Evolutionary conservation across 2,113 vertebrate genomes (phyloP).

Genomic region (Falco punctatus): DNA sequence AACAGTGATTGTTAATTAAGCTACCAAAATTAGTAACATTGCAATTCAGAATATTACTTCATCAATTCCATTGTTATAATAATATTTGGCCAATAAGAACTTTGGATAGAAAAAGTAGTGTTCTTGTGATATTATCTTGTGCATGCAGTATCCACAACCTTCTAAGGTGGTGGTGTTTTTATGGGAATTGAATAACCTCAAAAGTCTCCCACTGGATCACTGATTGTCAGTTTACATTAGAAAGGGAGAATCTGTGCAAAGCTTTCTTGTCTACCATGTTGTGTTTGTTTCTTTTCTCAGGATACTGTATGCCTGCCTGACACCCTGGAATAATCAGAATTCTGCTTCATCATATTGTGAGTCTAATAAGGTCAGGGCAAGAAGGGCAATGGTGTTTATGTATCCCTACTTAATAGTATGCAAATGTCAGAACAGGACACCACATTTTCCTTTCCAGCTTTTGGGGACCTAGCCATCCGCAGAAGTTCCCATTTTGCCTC

Average conservation of each 20-base stretch:
- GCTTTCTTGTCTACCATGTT: neutral
- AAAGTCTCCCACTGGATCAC: neutral
- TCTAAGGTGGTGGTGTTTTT: neutral
- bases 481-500: neutral
- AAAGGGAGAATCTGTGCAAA: neutral
- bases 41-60: neutral
- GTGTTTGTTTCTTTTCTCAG: neutral
- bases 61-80: neutral
- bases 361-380: neutral
- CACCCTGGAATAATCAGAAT: neutral
- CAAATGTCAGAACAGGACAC: neutral
- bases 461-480: neutral
- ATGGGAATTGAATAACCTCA: neutral
- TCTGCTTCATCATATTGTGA: neutral
- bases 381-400: neutral
- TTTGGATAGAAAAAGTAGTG: neutral
- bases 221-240: neutral
- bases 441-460: neutral
- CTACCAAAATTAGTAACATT: neutral
- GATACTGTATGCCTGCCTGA: neutral
- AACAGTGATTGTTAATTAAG: conserved; percentile 34
- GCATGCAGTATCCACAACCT: neutral
- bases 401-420: neutral
- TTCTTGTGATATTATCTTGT: neutral
- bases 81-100: neutral